Percentiles rank a stretch among this genome's conserved stretches.
phyloP scores from a whole-genome alignment of 2,113 vertebrate species.

The Empidonax traillii region DNA sequence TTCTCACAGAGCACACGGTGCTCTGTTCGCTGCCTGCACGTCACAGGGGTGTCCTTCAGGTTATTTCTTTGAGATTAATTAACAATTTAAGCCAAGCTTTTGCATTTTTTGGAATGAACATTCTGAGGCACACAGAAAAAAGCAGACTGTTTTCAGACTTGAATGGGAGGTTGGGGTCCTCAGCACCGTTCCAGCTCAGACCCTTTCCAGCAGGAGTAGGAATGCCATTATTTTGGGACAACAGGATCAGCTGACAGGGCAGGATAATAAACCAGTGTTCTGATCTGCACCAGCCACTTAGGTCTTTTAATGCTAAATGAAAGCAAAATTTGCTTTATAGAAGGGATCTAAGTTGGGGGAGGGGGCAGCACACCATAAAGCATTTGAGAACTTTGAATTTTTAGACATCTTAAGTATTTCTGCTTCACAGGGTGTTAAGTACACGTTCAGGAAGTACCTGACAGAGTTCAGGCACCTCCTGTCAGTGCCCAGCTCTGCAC shows the following conservation, averaged over 20 bases:
- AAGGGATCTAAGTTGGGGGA: accelerated
- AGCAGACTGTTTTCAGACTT: background rate
- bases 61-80: background rate
- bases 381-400: background rate
- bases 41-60: background rate
- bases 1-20: background rate
- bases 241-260: background rate
- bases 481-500: background rate
- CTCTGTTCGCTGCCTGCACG: background rate
- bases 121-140: background rate
- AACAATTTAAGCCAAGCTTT: background rate
- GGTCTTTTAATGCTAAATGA: background rate
- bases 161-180: background rate
- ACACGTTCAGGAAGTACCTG: accelerated
- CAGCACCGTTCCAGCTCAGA: background rate
- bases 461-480: background rate
- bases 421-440: background rate
- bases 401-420: background rate
- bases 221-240: background rate
- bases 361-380: background rate
- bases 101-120: background rate
- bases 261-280: background rate
- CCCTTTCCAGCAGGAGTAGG: background rate
- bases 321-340: background rate
- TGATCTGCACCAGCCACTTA: background rate